Evolutionary conservation across 2,888 invertebrate genomes (phyloP).

Genomic region (Platynereis dumerilii): DNA sequence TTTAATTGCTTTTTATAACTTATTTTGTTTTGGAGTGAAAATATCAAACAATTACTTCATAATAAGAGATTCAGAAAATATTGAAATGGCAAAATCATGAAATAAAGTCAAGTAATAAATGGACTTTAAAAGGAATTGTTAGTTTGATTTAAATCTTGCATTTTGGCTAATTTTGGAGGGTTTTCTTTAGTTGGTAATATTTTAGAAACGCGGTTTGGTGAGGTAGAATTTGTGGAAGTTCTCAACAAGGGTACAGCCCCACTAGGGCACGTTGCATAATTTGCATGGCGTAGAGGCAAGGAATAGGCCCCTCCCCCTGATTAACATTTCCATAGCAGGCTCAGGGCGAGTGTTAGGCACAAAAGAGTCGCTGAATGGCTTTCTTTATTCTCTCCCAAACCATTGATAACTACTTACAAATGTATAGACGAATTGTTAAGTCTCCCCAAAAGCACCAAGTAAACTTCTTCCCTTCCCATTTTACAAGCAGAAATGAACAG

Average conservation of each 20-base stretch:
- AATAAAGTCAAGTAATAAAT: neutral
- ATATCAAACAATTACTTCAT: too few species aligned
- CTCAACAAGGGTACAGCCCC: neutral
- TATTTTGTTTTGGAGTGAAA: too few species aligned
- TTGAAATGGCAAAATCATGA: too few species aligned
- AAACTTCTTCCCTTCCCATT: too few species aligned
- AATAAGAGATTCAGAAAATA: too few species aligned
- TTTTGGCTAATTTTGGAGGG: neutral
- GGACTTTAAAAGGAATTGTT: neutral
- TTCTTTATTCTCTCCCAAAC: slow-evolving; percentile 2
- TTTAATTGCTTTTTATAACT: too few species aligned
- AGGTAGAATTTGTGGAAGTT: neutral
- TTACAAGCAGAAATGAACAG: too few species aligned
- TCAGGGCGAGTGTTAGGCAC: neutral
- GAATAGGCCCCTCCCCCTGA: neutral
- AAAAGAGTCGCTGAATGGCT: neutral
- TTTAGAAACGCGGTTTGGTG: neutral
- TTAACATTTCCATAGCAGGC: slow-evolving; percentile 4
- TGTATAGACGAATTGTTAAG: neutral
- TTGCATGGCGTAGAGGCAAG: neutral
- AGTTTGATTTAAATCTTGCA: neutral
- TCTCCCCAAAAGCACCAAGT: too few species aligned
- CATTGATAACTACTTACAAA: slow-evolving; percentile 7
- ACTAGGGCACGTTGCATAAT: neutral
- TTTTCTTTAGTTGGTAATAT: neutral